Evolutionary conservation across 2,888 invertebrate species (phyloP), one percentile per base, ranked within the genome.

Genomic region (Eupithecia exiguata): DNA sequence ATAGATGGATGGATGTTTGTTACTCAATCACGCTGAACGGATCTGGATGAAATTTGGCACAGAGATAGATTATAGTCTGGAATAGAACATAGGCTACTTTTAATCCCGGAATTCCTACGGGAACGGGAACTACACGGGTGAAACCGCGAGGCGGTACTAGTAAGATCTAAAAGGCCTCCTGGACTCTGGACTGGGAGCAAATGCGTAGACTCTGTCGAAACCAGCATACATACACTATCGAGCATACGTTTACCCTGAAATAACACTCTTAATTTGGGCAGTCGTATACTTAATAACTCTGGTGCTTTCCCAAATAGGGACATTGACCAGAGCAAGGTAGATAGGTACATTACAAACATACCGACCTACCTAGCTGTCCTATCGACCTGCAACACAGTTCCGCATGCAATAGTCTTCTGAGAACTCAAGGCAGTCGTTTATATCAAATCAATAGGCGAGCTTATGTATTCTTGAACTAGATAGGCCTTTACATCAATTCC

Each of bases 371-470:
- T 66, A 69, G 68, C 25, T 61, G 70, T 63, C 63, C 62, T 71
- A 40, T 36, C 71, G 70, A 72, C 70, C 75, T 72, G 72, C 68
- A 70, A 71, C 21, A 61, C 43, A 75, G 72, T 75, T 75, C 75
- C 75, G 75, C 70, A 9, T 75, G 72, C 70, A 72, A 75, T 62
- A 68, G 70, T 72, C 75, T 72, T 72, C 75, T 35, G 16, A 72
- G 75, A 72, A 75, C 68, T 46, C 43, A 61, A 68, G 70, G 63
- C 62, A 69, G 62, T 69, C 40, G 53, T 74, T 68, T 74, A 74
- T 70, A 72, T 73, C 25, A 70, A 70, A 70, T 70, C 74, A 46
- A 70, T 67, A 73, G 62, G 49, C 38, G 25, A 67, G 53, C 53
- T 53, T 53, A 21, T 53, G 53, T 46, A 46, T 53, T 53, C 53